phyloP scores from a whole-genome alignment of 1,140 invertebrate genomes.

The Luehdorfia chinensis region DNA sequence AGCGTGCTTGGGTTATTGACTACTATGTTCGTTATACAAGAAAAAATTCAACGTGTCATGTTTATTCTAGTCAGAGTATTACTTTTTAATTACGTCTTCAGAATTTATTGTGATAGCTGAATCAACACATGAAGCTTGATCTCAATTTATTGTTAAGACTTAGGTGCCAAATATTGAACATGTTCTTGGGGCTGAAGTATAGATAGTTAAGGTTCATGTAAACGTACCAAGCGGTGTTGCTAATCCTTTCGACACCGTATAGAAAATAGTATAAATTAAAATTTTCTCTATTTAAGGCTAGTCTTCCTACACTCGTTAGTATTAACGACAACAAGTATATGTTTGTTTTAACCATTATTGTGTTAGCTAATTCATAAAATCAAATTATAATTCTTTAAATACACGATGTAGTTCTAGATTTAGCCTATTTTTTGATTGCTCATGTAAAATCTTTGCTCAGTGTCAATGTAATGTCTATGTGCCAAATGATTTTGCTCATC shows the following conservation, averaged over 20 bases:
- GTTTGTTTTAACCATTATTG: slow-evolving; percentile 3
- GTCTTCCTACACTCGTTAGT: slow-evolving; percentile 4
- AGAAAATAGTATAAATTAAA: slow-evolving; percentile 2
- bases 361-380: slow-evolving; percentile 2
- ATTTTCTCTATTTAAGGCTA: slow-evolving; percentile 11
- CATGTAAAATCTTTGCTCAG: slow-evolving; percentile 11
- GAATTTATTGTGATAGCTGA: slow-evolving; percentile 13
- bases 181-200: slow-evolving; percentile 6
- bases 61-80: slow-evolving; percentile 13
- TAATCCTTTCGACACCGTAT: not conserved
- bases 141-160: slow-evolving; percentile 16
- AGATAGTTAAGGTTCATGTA: slow-evolving; percentile 13
- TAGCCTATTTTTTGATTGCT: slow-evolving; percentile 6
- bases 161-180: slow-evolving; percentile 25
- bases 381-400: slow-evolving; percentile 1
- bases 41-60: not conserved
- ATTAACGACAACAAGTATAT: not conserved
- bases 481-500: slow-evolving; percentile 19
- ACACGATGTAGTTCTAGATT: not conserved
- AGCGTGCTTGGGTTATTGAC: no score
- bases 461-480: slow-evolving; percentile 8
- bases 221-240: slow-evolving; percentile 2
- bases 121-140: slow-evolving; percentile 17
- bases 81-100: not conserved
- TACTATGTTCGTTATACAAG: no score